phyloP scores from a whole-genome alignment of 2,113 vertebrate species.

The Passerina amoena region DNA sequence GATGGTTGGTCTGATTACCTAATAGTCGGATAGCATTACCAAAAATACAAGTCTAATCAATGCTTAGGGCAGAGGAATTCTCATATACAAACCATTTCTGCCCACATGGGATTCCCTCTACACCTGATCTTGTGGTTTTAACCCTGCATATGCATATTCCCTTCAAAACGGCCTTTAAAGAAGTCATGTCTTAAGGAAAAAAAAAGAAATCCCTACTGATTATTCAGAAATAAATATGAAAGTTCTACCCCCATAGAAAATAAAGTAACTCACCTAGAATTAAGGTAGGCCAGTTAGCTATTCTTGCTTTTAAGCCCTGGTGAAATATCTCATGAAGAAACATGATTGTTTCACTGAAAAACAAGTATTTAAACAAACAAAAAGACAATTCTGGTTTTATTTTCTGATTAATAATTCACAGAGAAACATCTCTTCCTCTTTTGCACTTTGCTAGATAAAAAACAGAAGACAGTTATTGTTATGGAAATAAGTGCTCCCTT shows the following conservation, averaged over 20 bases:
- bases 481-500: background rate
- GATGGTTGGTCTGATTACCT: background rate
- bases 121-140: background rate
- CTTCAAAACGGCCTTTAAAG: background rate
- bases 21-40: background rate
- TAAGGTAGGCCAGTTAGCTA: slow-evolving; percentile 97
- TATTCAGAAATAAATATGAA: background rate
- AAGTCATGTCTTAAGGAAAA: background rate
- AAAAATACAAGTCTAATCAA: background rate
- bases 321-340: slow-evolving; percentile 99
- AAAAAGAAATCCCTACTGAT: background rate
- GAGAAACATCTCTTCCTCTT: background rate
- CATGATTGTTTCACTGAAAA: slow-evolving; percentile 96
- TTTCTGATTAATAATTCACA: background rate
- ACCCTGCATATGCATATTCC: background rate
- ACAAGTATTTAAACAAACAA: slow-evolving; percentile 34
- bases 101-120: background rate
- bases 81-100: background rate
- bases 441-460: background rate
- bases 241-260: background rate
- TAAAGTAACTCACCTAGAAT: slow-evolving; percentile 88
- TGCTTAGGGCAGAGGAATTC: background rate
- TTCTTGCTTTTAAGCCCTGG: slow-evolving; percentile 96
- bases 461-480: background rate
- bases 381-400: background rate